Percentiles rank a stretch among this genome's conserved stretches.
These are phyloP conservation scores for Apomyelois bistriatella DNA, from an alignment of 2,888 invertebrate genomes.

Conservation along the genomic window DNA sequence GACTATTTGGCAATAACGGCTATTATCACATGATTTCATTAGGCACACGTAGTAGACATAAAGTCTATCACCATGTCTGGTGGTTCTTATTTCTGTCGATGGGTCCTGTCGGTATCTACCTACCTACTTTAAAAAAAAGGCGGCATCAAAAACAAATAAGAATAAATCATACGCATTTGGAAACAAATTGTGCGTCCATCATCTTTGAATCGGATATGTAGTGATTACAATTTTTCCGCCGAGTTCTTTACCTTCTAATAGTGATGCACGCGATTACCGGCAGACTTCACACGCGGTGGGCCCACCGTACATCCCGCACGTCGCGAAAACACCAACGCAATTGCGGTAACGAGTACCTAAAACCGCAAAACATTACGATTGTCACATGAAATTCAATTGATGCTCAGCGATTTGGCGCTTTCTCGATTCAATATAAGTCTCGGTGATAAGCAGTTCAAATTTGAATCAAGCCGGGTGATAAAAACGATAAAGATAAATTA, in stretches of 20 bases:
- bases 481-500: not conserved
- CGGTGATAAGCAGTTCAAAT: not conserved
- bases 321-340: constrained; percentile 25
- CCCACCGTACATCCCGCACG: constrained; percentile 39
- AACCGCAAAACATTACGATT: not conserved
- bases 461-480: not conserved
- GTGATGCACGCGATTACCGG: constrained; percentile 26
- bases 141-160: no score
- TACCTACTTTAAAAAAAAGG: no score
- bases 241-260: constrained; percentile 3
- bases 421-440: constrained; percentile 1
- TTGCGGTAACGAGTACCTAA: constrained; percentile 15
- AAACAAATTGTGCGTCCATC: not conserved
- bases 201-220: not conserved
- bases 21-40: no score
- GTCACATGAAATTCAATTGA: constrained; percentile 1
- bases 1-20: no score
- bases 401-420: not conserved
- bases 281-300: constrained; percentile 37
- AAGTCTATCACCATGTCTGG: no score
- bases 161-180: no score
- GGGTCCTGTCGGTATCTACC: no score
- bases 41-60: no score
- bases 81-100: no score
- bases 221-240: constrained; percentile 5